Base-by-base conservation (phyloP, 2,888 invertebrate genomes). In the Agonopterix subpropinquella region DNA sequence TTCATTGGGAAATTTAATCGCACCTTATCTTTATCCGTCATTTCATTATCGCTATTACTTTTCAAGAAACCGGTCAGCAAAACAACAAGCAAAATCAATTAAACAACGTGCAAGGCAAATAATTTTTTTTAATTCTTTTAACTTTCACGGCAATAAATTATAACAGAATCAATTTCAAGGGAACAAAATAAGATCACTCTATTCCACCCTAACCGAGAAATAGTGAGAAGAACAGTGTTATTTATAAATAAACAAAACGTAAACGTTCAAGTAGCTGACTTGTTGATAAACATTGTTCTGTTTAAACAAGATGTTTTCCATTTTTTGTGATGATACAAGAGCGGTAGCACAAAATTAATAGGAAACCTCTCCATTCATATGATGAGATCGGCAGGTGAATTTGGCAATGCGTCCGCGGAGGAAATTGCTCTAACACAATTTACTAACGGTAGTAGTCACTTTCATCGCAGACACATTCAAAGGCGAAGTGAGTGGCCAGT, bases 401-500 rank as follows among this genome's bases (percentile, higher is more conserved):
- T 79, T 67, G 69, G 75, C 71, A 72, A 73, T 63, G 62, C 64
- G 64, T 69, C 65, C 58, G 65, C 67, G 67, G 71, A 79, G 76
- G 73, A 83, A 80, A 79, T 79, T 73, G 71, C 77, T 81, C 77
- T 79, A 83, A 80, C 80, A 76, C 77, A 83, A 84, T 81, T 77
- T 78, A 77, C 74, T 82, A 83, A 83, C 84, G 80, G 85, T 82
- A 78, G 78, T 77, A 79, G 84, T 82, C 82, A 86, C 87, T 87
- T 88, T 88, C 86, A 85, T 87, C 84, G 84, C 72, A 83, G 83
- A 76, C 84, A 82, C 80, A 83, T 84, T 81, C 82, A 80, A 82
- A 85, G 81, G 79, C 82, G 74, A 79, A 83, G 85, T 81, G 82
- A 84, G 83, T 85, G 86, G 87, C 81, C 84, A 85, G 87, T 83